Conservation (phyloP, 2,113 vertebrate genomes). For the Chaetodon trifascialis region DNA sequence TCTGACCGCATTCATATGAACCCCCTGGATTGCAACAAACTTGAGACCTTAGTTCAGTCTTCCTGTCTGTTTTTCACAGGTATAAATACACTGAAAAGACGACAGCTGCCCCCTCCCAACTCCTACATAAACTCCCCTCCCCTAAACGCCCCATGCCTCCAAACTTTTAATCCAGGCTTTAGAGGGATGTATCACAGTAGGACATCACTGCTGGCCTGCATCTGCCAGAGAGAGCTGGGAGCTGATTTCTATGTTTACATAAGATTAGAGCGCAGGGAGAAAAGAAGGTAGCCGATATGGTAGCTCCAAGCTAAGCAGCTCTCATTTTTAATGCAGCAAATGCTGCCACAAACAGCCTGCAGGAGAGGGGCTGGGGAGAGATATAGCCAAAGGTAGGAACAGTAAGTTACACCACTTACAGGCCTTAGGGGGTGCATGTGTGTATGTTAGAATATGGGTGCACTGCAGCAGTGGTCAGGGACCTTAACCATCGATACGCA, state of each 20-base stretch:
- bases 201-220: constrained; percentile 75
- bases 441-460: constrained; percentile 16
- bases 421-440: constrained; percentile 23
- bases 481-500: constrained; percentile 10
- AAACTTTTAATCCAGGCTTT: constrained; percentile 80
- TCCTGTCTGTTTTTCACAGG: constrained; percentile 24
- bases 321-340: constrained; percentile 72
- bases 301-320: constrained; percentile 66
- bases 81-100: constrained; percentile 48
- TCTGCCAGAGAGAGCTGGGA: constrained; percentile 70
- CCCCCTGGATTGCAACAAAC: constrained; percentile 27
- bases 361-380: constrained; percentile 50
- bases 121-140: constrained; percentile 44
- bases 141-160: constrained; percentile 51
- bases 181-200: constrained; percentile 69
- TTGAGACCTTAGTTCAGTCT: not conserved
- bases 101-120: constrained; percentile 32
- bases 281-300: constrained; percentile 70
- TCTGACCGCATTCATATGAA: constrained; percentile 32
- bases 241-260: constrained; percentile 80
- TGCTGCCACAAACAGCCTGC: constrained; percentile 73
- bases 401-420: constrained; percentile 63
- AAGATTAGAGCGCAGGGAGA: constrained; percentile 75
- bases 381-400: constrained; percentile 64
- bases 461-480: constrained; percentile 48